Conservation (phyloP, 2,113 vertebrate species). For the Ursus arctos region DNA sequence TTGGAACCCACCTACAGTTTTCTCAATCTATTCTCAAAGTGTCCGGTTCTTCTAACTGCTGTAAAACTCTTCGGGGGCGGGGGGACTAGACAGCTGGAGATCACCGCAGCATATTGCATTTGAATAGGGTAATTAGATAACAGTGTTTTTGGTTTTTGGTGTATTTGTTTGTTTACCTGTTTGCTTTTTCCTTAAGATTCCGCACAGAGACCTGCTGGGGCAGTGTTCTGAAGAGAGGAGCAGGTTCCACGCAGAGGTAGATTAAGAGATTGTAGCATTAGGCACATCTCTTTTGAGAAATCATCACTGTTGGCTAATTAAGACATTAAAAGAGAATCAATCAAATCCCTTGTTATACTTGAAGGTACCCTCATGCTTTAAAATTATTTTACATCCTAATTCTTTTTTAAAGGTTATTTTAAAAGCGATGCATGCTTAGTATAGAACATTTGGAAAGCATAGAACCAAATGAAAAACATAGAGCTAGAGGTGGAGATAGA, state of each 20-base stretch:
- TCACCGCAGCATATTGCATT: not conserved
- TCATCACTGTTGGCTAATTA: not conserved
- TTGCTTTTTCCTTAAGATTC: not conserved
- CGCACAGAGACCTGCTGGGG: not conserved
- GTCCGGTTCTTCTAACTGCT: not conserved
- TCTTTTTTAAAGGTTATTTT: not conserved
- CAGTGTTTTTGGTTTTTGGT: not conserved
- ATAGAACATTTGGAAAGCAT: not conserved
- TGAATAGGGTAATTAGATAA: not conserved
- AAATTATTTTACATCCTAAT: not conserved
- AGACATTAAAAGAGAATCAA: not conserved
- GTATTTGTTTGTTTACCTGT: not conserved
- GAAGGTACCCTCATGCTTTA: not conserved
- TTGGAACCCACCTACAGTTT: not conserved
- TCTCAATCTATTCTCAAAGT: not conserved
- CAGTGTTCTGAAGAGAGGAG: not conserved
- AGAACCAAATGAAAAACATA: not conserved
- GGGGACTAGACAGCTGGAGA: not conserved
- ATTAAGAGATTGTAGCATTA: not conserved
- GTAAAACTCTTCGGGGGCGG: not conserved
- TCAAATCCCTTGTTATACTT: slow-evolving; percentile 2
- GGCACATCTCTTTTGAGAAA: not conserved
- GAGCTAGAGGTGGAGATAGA: too few relatives aligned
- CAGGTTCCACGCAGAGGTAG: not conserved
- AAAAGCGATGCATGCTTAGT: not conserved